phyloP scores from a whole-genome alignment of 1,140 invertebrate genomes.

The Andrena cerasifolii region DNA sequence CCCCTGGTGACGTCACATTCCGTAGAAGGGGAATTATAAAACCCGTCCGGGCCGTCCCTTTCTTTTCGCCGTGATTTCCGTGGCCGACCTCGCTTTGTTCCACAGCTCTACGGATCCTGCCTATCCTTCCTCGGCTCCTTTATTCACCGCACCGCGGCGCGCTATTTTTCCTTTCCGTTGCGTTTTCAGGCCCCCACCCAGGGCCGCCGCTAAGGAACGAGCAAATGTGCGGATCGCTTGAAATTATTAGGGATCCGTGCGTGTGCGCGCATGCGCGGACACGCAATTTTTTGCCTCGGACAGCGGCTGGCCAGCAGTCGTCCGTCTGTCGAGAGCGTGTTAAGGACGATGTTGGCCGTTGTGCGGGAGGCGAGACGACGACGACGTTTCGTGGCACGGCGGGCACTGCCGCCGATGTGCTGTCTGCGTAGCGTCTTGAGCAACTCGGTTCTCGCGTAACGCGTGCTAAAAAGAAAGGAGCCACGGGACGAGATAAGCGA shows the following conservation, averaged over 20 bases:
- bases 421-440: not conserved
- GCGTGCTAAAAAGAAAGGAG: not conserved
- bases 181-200: not conserved
- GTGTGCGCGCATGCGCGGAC: constrained; percentile 53
- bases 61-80: constrained; percentile 31
- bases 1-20: constrained; percentile 50
- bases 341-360: constrained; percentile 52
- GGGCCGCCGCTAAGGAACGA: constrained; percentile 17
- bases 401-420: constrained; percentile 17
- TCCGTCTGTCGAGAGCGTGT: constrained; percentile 49
- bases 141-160: too few relatives aligned
- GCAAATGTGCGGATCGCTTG: constrained; percentile 35
- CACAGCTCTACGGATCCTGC: not conserved
- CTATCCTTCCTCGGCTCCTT: not conserved
- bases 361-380: constrained; percentile 48
- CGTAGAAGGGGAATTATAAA: constrained; percentile 42
- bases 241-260: constrained; percentile 46
- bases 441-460: constrained; percentile 19
- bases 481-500: not conserved
- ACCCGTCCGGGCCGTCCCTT: constrained; percentile 46
- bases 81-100: constrained; percentile 2
- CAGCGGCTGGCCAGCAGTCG: constrained; percentile 51
- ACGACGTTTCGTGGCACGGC: constrained; percentile 46
- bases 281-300: constrained; percentile 33
- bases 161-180: constrained; percentile 6